A percentile compares a stretch with the other conserved stretches of the same genome.
phyloP scores from a whole-genome alignment of 2,797 vertebrate species.

The Danio kyathit region DNA sequence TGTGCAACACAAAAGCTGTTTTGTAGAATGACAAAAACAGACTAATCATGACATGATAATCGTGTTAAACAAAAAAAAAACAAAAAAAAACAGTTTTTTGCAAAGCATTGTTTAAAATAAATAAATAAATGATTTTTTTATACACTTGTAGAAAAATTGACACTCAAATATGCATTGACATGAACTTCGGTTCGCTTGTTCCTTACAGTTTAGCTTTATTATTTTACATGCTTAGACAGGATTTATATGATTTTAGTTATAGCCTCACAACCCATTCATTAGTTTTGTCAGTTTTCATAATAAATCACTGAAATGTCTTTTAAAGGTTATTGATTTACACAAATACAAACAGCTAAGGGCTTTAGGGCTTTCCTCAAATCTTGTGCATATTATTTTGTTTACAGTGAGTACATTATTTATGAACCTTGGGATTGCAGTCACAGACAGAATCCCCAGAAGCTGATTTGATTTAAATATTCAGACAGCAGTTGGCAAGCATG shows the following conservation, averaged over 20 bases:
- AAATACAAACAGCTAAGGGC: slow-evolving; percentile 33
- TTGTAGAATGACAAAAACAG: background rate
- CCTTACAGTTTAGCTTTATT: slow-evolving; percentile 3
- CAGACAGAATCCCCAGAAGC: slow-evolving; percentile 30
- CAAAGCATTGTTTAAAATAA: too few species aligned
- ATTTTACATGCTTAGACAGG: slow-evolving; percentile 14
- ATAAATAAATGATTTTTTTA: too few species aligned
- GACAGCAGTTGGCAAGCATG: slow-evolving; percentile 16
- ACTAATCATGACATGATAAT: too few species aligned
- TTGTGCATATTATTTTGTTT: slow-evolving; percentile 44
- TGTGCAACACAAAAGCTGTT: background rate
- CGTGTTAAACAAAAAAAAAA: too few species aligned
- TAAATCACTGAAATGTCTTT: slow-evolving; percentile 1
- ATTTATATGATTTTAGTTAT: background rate
- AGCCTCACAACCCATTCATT: slow-evolving; percentile 13
- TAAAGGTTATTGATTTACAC: slow-evolving; percentile 28
- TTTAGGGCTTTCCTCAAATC: slow-evolving; percentile 9
- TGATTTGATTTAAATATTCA: slow-evolving; percentile 21
- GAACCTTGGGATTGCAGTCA: slow-evolving; percentile 18
- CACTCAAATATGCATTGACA: slow-evolving; percentile 5
- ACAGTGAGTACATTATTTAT: slow-evolving; percentile 37
- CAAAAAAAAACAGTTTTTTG: too few species aligned
- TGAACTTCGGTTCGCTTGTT: background rate
- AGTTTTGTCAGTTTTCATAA: slow-evolving; percentile 28
- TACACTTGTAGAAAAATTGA: background rate